Conservation (phyloP, 2,888 invertebrate genomes). For the Gastrophysa polygoni region DNA sequence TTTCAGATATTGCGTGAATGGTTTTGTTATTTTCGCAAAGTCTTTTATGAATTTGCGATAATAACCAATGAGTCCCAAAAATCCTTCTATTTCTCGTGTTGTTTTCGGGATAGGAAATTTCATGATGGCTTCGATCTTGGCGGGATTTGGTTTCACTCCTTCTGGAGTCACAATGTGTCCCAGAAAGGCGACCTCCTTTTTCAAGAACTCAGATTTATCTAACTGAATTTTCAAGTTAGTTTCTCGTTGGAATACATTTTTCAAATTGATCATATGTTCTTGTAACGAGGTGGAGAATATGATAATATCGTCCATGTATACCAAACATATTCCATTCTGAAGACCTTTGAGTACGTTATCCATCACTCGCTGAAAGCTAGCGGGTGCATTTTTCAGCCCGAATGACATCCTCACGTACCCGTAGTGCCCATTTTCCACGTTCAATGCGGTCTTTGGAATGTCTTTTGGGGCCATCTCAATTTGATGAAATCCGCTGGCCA, state of each 20-base stretch:
- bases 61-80: constrained; percentile 34
- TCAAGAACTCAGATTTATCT: constrained; percentile 27
- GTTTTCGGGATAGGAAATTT: constrained; percentile 36
- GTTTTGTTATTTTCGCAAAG: constrained; percentile 35
- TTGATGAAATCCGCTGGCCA: constrained; percentile 26
- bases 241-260: background rate
- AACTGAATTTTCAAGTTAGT: constrained; percentile 29
- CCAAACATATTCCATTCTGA: constrained; percentile 28
- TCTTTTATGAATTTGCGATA: constrained; percentile 31
- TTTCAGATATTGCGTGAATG: constrained; percentile 29
- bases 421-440: constrained; percentile 21
- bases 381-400: constrained; percentile 28
- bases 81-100: constrained; percentile 33
- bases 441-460: constrained; percentile 24
- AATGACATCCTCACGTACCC: constrained; percentile 21
- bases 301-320: constrained; percentile 35
- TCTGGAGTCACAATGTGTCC: constrained; percentile 26
- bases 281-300: constrained; percentile 7
- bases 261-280: constrained; percentile 14
- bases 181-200: constrained; percentile 28
- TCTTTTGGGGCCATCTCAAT: constrained; percentile 20
- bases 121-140: constrained; percentile 31
- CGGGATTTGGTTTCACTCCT: constrained; percentile 33
- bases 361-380: constrained; percentile 25
- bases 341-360: constrained; percentile 26